phyloP scores from a whole-genome alignment of 2,888 invertebrate genomes.

The Metallyticus violacea region DNA sequence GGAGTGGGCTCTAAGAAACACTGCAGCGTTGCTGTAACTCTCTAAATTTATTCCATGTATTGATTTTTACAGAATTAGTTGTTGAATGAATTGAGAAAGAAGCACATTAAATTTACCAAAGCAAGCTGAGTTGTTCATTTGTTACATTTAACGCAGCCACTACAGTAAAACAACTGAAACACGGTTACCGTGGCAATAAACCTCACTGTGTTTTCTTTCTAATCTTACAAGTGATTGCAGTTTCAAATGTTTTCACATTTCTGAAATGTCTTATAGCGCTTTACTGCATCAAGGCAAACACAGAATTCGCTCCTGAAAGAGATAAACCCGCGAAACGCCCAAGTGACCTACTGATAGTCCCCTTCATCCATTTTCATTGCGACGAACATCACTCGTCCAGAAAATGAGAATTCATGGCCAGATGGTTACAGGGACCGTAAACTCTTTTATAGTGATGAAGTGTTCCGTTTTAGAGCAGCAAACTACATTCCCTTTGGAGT shows the following conservation, averaged over 20 bases:
- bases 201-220: too few relatives aligned
- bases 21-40: too few relatives aligned
- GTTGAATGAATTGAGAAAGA: too few relatives aligned
- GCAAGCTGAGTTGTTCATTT: too few relatives aligned
- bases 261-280: too few relatives aligned
- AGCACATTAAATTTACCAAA: too few relatives aligned
- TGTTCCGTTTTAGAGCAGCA: neutral
- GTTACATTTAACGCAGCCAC: too few relatives aligned
- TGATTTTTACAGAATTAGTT: too few relatives aligned
- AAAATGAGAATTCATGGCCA: neutral
- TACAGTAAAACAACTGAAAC: too few relatives aligned
- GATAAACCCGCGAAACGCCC: neutral
- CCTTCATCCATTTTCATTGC: neutral
- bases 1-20: too few relatives aligned
- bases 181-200: too few relatives aligned
- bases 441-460: neutral
- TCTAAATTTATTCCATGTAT: too few relatives aligned
- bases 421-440: neutral
- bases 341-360: neutral
- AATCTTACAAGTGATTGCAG: neutral
- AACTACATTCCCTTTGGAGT: neutral
- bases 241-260: neutral
- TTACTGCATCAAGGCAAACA: neutral
- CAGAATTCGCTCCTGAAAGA: neutral
- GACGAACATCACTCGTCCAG: neutral